Evolutionary conservation across 1,140 invertebrate genomes (phyloP), one percentile per base, ranked within the genome.

Genomic region (Whitmania pigra): DNA sequence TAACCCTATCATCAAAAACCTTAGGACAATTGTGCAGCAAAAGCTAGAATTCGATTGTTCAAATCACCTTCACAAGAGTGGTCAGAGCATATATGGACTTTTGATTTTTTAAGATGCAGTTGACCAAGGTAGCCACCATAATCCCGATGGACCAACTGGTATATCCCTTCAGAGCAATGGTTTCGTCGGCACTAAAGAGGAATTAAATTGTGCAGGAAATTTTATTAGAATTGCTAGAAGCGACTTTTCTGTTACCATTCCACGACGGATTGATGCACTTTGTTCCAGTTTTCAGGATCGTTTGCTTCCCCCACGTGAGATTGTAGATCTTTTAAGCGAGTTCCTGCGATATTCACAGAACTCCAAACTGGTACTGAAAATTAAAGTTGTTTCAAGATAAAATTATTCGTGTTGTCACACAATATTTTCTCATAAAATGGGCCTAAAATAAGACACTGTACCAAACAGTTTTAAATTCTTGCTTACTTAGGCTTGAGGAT

Each of bases 131-230:
- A 2, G 90, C 86, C 0, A 90, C 86, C 77, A 90, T 91, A 22
- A 93, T 83, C 17, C 91, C 90, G 76, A 93, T 92, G 20, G 90
- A 90, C 90, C 90, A 92, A 29, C 89, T 91, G 2, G 91, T 93
- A 81, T 92, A 93, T 0, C 91, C 90, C 82, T 93, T 93, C 75
- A 92, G 83, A 79, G 87, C 88, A 80, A 93, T 92, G 20, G 93
- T 88, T 81, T 93, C 88, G 80, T 92, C 92, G 15, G 90, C 91
- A 75, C 89, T 91, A 74, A 53, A 31, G 3, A 63, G 15, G 57
- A 17, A 63, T 9, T 25, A 15, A 31, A 25, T n/a, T 18, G 22
- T 13, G 18, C 7, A 6, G 22, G 22, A 63, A 63, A 31, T 25
- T 31, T 63, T 25, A n/a, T 18, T 63, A 20, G 9, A 63, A 63